A percentile compares a stretch with the other conserved stretches of the same genome.
These are phyloP conservation scores for Erannis defoliaria DNA, from an alignment of 2,888 invertebrate genomes.

Conservation along the genomic window DNA sequence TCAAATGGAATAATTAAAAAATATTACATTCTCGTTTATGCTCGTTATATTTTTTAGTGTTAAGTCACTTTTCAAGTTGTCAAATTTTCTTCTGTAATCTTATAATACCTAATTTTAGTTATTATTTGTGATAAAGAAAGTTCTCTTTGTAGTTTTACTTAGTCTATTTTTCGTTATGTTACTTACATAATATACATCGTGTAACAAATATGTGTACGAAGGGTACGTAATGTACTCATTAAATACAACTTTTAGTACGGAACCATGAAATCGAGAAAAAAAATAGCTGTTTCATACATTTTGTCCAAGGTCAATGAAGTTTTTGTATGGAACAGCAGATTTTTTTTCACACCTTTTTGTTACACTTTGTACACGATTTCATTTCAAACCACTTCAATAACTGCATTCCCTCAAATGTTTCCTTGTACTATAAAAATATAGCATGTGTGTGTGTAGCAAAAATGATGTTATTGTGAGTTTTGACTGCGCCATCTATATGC, in stretches of 20 bases:
- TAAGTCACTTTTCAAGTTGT: background rate
- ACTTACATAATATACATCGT: no score
- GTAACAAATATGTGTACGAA: no score
- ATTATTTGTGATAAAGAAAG: slow-evolving; percentile 24
- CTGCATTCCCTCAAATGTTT: slow-evolving; percentile 19
- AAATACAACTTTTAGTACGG: no score
- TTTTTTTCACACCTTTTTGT: no score
- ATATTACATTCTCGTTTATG: background rate
- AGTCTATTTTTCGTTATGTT: background rate
- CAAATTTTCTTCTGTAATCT: background rate
- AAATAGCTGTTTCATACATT: no score
- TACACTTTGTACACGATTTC: no score
- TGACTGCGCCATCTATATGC: background rate
- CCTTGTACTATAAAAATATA: background rate
- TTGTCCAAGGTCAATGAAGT: no score
- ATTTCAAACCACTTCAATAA: no score
- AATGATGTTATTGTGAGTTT: background rate
- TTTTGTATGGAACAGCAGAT: no score
- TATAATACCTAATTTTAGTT: slow-evolving; percentile 14
- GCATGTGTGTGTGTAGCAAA: background rate
- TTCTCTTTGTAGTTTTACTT: slow-evolving; percentile 18
- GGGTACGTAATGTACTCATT: background rate
- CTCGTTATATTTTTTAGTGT: background rate
- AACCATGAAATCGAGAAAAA: no score
- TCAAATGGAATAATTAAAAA: background rate